phyloP scores from a whole-genome alignment of 1,140 invertebrate genomes.

The Ostrea edulis region DNA sequence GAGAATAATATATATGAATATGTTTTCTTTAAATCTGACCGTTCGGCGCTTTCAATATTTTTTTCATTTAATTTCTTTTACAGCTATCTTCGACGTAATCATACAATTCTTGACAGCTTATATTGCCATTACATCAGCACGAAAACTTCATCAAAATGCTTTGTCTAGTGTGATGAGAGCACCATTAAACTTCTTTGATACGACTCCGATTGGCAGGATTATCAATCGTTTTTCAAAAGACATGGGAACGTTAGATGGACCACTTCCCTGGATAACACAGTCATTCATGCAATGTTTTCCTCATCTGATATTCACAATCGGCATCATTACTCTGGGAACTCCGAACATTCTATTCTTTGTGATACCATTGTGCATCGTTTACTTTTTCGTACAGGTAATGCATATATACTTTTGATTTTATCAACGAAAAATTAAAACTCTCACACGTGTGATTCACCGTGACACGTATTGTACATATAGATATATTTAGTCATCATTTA shows the following conservation, averaged over 20 bases:
- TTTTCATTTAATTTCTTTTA: not conserved
- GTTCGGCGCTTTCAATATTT: not conserved
- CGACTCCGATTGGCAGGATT: constrained; percentile 83
- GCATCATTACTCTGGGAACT: not conserved
- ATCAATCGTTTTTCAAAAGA: constrained; percentile 85
- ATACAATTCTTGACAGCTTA: not conserved
- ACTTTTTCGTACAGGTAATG: not conserved
- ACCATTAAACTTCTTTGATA: constrained; percentile 84
- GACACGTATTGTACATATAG: too few relatives aligned
- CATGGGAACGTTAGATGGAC: constrained; percentile 73
- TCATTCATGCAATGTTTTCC: not conserved
- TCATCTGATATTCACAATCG: not conserved
- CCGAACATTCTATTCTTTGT: constrained; percentile 28
- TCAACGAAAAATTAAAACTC: not conserved
- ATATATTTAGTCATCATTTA: too few relatives aligned
- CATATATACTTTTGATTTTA: not conserved
- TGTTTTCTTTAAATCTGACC: not conserved
- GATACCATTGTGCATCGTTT: not conserved
- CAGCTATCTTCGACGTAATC: not conserved
- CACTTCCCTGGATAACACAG: not conserved
- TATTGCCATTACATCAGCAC: not conserved
- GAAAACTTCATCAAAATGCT: not conserved
- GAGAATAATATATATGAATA: not conserved
- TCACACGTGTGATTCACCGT: not conserved
- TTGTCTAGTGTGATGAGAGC: constrained; percentile 64